Evolutionary conservation across 2,888 invertebrate species (phyloP).

Genomic region (Andricus quercusramuli): DNA sequence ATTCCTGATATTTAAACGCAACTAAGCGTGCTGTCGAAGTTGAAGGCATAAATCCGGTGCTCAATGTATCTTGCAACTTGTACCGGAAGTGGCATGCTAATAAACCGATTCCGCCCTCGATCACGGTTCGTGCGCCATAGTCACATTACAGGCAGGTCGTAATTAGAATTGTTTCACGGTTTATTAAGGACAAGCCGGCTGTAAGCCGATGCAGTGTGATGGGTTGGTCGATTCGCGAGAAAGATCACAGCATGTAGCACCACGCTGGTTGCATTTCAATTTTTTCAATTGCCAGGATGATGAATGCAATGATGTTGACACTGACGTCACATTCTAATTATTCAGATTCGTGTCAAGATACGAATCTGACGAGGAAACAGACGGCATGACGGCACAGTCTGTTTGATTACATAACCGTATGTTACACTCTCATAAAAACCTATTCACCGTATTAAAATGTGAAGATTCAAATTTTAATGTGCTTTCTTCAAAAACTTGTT

Average conservation of each 20-base stretch:
- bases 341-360: not conserved
- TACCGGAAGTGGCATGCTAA: slow-evolving; percentile 39
- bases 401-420: not conserved
- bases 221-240: slow-evolving; percentile 58
- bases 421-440: not conserved
- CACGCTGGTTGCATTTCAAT: slow-evolving; percentile 1
- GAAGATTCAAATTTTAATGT: not conserved
- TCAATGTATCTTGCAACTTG: slow-evolving; percentile 35
- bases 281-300: not conserved
- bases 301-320: not conserved
- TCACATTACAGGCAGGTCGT: slow-evolving; percentile 56
- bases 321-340: not conserved
- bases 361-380: not conserved
- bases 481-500: not conserved
- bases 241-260: slow-evolving; percentile 35
- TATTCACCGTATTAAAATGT: not conserved
- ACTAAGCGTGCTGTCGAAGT: slow-evolving; percentile 24
- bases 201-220: slow-evolving; percentile 44
- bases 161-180: slow-evolving; percentile 72
- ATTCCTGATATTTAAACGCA: slow-evolving; percentile 36
- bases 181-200: slow-evolving; percentile 62
- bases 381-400: not conserved
- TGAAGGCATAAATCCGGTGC: slow-evolving; percentile 40
- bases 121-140: slow-evolving; percentile 27
- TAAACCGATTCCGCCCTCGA: slow-evolving; percentile 39